Conservation (phyloP, 2,888 invertebrate species). For the Sclerodermus sp. region DNA sequence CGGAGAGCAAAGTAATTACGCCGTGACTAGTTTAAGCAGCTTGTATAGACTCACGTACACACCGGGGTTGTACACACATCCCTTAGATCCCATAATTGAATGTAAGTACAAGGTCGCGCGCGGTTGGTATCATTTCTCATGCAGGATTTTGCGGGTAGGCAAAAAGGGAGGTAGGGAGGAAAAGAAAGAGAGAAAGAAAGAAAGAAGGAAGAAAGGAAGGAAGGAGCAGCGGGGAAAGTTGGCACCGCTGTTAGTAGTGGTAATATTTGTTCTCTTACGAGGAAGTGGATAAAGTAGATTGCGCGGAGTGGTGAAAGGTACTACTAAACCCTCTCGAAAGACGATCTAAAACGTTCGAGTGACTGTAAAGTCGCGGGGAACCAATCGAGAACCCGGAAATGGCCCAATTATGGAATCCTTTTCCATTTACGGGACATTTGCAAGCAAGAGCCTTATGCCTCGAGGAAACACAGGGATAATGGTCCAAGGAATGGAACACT, state of each 20-base stretch:
- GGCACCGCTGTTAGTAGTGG: not conserved
- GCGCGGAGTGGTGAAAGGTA: not conserved
- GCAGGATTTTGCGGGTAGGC: not conserved
- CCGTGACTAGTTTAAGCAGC: no score
- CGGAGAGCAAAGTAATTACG: no score
- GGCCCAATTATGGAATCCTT: slow-evolving; percentile 36
- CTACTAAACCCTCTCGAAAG: not conserved
- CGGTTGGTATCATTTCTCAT: no score
- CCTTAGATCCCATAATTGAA: no score
- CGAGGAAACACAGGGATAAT: slow-evolving; percentile 1
- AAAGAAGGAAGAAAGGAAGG: no score
- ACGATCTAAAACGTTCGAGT: no score
- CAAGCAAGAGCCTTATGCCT: slow-evolving; percentile 18
- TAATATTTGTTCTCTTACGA: no score
- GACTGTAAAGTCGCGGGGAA: slow-evolving; percentile 23
- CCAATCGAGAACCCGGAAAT: slow-evolving; percentile 35
- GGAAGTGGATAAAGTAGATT: not conserved
- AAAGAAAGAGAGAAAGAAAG: slow-evolving; percentile 1
- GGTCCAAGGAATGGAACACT: no score
- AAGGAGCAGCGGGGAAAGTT: not conserved
- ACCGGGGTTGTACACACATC: not conserved
- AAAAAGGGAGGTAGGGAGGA: not conserved
- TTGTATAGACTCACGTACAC: not conserved
- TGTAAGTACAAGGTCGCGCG: no score
- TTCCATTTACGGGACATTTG: slow-evolving; percentile 36